Evolutionary conservation across 37 sponge, comb jelly and placozoan species (phyloP).

Genomic region (Tethya wilhelma): DNA sequence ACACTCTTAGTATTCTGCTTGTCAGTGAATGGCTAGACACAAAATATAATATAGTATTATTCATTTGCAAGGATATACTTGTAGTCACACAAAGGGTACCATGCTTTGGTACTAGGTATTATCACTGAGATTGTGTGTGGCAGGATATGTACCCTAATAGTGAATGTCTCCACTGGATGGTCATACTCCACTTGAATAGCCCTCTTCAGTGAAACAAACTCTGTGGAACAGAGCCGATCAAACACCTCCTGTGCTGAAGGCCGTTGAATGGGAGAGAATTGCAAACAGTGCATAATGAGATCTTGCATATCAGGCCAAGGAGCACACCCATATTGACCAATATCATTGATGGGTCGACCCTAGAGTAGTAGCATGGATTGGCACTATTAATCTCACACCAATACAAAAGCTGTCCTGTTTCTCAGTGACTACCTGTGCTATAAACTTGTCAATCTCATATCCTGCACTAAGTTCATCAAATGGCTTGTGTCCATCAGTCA

Average conservation of each 20-base stretch:
- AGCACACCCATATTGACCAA: conserved; percentile 72
- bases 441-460: conserved; percentile 64
- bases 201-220: conserved; percentile 63
- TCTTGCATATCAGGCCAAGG: conserved; percentile 92
- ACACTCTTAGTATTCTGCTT: not conserved
- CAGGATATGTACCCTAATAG: conserved; percentile 64
- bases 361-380: not conserved
- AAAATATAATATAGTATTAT: not conserved
- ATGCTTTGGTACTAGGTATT: not conserved
- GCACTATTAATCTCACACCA: not conserved
- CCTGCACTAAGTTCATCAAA: conserved; percentile 66
- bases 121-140: not conserved
- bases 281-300: conserved; percentile 71
- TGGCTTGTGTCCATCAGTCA: conserved; percentile 76
- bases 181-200: conserved; percentile 54
- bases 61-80: no score
- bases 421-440: conserved; percentile 47
- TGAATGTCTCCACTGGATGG: conserved; percentile 47
- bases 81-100: no score
- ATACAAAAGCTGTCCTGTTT: not conserved
- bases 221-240: conserved; percentile 58
- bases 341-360: conserved; percentile 62
- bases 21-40: conserved; percentile 13
- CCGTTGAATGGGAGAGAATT: conserved; percentile 59
- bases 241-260: conserved; percentile 73